These are phyloP conservation scores for Psittacula cyanocephala DNA, from an alignment of 2,113 vertebrate genomes.

Conservation along the genomic window DNA sequence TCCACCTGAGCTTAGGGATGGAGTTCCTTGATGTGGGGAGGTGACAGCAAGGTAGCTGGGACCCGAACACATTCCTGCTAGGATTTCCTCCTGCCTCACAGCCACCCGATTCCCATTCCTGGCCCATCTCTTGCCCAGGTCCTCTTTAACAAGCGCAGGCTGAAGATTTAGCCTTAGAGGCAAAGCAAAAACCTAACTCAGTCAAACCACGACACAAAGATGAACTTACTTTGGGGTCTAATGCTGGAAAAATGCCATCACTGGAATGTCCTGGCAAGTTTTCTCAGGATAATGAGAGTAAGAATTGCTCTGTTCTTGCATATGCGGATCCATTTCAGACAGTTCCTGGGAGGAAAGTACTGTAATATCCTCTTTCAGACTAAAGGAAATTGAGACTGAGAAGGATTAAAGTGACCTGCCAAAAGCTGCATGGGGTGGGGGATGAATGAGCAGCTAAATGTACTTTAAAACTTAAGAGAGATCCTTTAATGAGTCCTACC, in stretches of 20 bases:
- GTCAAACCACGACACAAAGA: neutral
- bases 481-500: neutral
- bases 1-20: neutral
- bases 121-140: neutral
- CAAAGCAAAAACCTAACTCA: neutral
- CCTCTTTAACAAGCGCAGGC: neutral
- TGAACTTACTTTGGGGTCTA: neutral
- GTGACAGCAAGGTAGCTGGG: neutral
- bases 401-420: neutral
- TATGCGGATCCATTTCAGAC: neutral
- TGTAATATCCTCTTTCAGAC: neutral
- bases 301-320: neutral
- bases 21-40: too few relatives aligned
- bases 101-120: neutral
- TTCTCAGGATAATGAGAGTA: neutral
- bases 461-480: neutral
- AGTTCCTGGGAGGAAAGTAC: neutral
- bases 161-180: neutral
- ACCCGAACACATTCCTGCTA: fast-evolving
- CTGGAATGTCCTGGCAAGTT: neutral
- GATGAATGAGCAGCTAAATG: neutral
- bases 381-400: neutral
- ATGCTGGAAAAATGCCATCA: neutral
- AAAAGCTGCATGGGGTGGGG: neutral
- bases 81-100: neutral